These are phyloP conservation scores for Scomber japonicus DNA, from an alignment of 2,113 vertebrate genomes.

Conservation along the genomic window DNA sequence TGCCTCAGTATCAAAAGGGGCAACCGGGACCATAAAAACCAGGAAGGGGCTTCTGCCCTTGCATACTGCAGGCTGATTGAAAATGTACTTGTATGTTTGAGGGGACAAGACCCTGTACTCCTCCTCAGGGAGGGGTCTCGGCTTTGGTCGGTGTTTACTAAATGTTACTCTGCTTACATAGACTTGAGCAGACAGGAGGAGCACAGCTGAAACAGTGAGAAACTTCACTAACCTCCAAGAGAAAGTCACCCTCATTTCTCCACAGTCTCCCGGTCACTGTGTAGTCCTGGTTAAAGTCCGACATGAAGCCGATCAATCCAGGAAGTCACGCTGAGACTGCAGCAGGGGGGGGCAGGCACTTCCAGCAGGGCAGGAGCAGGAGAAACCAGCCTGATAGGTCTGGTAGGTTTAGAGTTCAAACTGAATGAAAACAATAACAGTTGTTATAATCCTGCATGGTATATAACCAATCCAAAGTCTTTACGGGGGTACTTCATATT, in stretches of 20 bases:
- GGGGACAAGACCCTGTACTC: conserved; percentile 69
- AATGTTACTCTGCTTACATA: neutral
- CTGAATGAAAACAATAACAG: too few relatives aligned
- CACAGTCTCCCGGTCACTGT: neutral
- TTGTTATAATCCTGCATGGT: too few relatives aligned
- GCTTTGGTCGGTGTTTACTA: neutral
- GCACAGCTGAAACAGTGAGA: conserved; percentile 13
- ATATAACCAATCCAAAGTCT: too few relatives aligned
- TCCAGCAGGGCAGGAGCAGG: conserved; percentile 1
- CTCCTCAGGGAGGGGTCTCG: conserved; percentile 10
- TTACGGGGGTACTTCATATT: too few relatives aligned
- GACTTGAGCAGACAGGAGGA: conserved; percentile 46
- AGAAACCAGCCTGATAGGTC: neutral
- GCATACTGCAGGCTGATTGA: conserved; percentile 80
- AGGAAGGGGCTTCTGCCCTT: conserved; percentile 75
- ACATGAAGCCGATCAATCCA: neutral
- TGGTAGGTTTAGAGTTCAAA: too few relatives aligned
- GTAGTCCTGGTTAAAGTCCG: neutral
- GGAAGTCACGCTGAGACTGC: neutral
- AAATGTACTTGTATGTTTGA: conserved; percentile 75
- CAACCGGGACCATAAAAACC: conserved; percentile 81
- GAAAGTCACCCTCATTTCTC: conserved; percentile 43
- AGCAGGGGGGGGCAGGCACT: neutral
- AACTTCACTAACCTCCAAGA: conserved; percentile 41
- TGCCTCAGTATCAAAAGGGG: conserved; percentile 20